A percentile compares a stretch with the other conserved stretches of the same genome.
Conservation (phyloP, 2,113 vertebrate species). For the Oceanodroma tethys region DNA sequence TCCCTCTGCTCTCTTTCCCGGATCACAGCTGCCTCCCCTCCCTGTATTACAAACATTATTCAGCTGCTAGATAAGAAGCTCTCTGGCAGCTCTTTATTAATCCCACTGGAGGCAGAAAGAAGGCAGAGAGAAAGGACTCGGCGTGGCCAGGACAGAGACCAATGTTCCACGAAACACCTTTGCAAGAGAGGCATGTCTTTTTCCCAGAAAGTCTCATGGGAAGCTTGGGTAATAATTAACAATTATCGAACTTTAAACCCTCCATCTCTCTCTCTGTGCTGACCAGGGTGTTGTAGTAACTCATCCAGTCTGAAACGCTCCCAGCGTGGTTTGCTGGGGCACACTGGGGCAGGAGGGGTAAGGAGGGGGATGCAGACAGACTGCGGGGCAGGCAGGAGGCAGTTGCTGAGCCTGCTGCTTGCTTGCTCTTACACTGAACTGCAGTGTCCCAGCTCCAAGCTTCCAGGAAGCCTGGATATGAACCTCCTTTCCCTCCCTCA, state of each 20-base stretch:
- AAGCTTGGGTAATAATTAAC: constrained; percentile 34
- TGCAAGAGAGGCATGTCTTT: background rate
- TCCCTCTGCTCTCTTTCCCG: background rate
- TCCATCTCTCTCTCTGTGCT: background rate
- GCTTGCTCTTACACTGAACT: background rate
- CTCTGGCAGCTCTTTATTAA: constrained; percentile 53
- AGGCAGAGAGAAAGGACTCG: background rate
- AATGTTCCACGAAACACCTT: constrained; percentile 5
- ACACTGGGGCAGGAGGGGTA: background rate
- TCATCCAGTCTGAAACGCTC: background rate
- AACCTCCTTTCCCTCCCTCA: background rate
- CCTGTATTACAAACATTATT: constrained; percentile 14
- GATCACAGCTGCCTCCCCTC: constrained; percentile 24
- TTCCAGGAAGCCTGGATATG: background rate
- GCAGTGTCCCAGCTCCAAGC: background rate
- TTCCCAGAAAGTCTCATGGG: background rate
- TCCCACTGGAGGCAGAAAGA: constrained; percentile 31
- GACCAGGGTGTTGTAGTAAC: background rate
- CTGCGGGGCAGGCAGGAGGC: background rate
- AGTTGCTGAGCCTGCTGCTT: background rate
- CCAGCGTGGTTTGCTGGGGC: background rate
- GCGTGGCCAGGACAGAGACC: constrained; percentile 1
- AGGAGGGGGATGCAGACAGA: background rate
- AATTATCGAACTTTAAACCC: constrained; percentile 5
- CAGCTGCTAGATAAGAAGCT: constrained; percentile 32